These are phyloP conservation scores for Martes martes DNA, from an alignment of 2,113 vertebrate genomes.

Conservation along the genomic window DNA sequence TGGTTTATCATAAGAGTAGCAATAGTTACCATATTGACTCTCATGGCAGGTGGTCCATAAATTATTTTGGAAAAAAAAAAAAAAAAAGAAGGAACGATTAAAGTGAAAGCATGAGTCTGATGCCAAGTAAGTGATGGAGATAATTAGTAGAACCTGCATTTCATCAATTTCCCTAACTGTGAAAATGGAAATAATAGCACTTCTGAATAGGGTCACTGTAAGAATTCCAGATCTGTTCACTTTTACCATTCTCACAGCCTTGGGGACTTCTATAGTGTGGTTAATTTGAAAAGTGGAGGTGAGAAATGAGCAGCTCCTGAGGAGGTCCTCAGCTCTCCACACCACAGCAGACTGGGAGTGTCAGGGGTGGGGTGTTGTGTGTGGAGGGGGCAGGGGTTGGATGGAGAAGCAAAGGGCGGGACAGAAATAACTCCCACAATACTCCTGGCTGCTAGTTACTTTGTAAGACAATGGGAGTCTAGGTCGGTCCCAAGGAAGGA, in stretches of 20 bases:
- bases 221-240: neutral
- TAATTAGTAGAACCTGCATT: neutral
- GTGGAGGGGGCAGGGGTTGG: neutral
- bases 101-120: neutral
- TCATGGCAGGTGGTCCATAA: neutral
- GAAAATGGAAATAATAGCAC: neutral
- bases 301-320: neutral
- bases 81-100: neutral
- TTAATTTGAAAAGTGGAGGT: neutral
- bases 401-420: neutral
- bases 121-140: neutral
- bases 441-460: neutral
- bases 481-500: neutral
- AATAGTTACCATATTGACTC: neutral
- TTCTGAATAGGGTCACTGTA: neutral
- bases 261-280: neutral
- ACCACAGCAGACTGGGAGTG: neutral
- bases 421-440: neutral
- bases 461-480: neutral
- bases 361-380: too few species aligned
- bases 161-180: neutral
- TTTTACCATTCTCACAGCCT: neutral
- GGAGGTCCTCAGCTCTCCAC: neutral
- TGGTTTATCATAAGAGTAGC: neutral
- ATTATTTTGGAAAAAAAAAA: neutral